These are phyloP conservation scores for Carposina sasakii DNA, from an alignment of 1,140 invertebrate species.

Conservation along the genomic window DNA sequence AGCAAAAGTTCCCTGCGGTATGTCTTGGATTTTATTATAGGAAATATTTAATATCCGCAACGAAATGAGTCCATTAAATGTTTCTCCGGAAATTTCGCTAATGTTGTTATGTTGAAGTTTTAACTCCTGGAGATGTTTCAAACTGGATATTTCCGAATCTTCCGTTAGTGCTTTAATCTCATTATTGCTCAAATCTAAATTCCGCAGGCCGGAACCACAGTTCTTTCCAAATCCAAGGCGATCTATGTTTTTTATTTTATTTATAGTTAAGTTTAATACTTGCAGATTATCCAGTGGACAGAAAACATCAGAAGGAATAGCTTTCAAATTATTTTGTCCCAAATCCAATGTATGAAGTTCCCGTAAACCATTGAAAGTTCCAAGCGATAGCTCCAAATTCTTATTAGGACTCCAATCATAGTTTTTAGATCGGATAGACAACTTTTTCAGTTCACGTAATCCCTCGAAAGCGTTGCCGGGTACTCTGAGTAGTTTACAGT, in stretches of 20 bases:
- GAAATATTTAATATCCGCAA: constrained; percentile 88
- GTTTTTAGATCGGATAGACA: constrained; percentile 84
- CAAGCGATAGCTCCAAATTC: constrained; percentile 78
- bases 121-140: constrained; percentile 83
- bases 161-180: constrained; percentile 80
- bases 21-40: constrained; percentile 82
- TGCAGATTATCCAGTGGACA: constrained; percentile 86
- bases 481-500: constrained; percentile 86
- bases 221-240: constrained; percentile 80
- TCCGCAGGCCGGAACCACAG: constrained; percentile 75
- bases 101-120: constrained; percentile 88
- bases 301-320: constrained; percentile 81
- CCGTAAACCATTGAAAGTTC: constrained; percentile 80
- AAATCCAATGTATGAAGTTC: constrained; percentile 86
- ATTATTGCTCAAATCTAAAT: constrained; percentile 86
- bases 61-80: constrained; percentile 82
- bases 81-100: constrained; percentile 83
- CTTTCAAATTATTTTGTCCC: constrained; percentile 84
- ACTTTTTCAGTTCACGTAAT: constrained; percentile 80
- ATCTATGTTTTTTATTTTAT: constrained; percentile 81
- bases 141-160: constrained; percentile 79
- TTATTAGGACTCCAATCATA: constrained; percentile 82
- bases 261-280: constrained; percentile 86
- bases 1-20: constrained; percentile 86
- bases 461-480: constrained; percentile 85